Conservation (phyloP, 2,797 vertebrate species). For the Aeoliscus strigatus region DNA sequence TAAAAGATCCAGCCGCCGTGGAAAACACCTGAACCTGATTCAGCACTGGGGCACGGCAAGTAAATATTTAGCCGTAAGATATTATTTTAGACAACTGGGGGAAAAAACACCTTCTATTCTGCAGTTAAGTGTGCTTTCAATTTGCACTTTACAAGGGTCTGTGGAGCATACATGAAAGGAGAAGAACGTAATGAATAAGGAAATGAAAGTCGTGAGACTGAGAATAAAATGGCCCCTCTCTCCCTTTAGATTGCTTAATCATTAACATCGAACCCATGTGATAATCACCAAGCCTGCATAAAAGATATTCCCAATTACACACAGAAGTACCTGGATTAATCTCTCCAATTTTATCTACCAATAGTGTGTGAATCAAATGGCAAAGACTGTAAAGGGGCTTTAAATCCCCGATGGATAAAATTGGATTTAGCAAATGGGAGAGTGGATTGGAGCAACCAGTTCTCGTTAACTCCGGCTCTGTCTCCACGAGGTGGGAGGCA, state of each 20-base stretch:
- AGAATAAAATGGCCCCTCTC: slow-evolving; percentile 46
- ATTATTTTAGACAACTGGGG: slow-evolving; percentile 8
- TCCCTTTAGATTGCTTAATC: slow-evolving; percentile 55
- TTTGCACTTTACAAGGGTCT: slow-evolving; percentile 30
- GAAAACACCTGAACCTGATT: slow-evolving; percentile 31
- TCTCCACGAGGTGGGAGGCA: slow-evolving; percentile 62
- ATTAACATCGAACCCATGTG: slow-evolving; percentile 63
- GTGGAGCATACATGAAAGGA: slow-evolving; percentile 25
- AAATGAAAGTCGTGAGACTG: slow-evolving; percentile 59
- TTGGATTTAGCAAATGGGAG: slow-evolving; percentile 56
- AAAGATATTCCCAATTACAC: slow-evolving; percentile 53
- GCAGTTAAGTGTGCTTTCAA: slow-evolving; percentile 19
- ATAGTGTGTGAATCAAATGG: slow-evolving; percentile 30
- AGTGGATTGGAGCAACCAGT: slow-evolving; percentile 49
- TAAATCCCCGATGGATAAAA: slow-evolving; percentile 57
- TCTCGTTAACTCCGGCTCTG: slow-evolving; percentile 61
- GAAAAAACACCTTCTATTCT: slow-evolving; percentile 3
- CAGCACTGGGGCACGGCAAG: slow-evolving; percentile 36
- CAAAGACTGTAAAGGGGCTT: slow-evolving; percentile 22
- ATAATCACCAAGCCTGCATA: slow-evolving; percentile 55
- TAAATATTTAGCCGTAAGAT: slow-evolving; percentile 46
- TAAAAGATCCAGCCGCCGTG: slow-evolving; percentile 52
- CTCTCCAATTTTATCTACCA: slow-evolving; percentile 27
- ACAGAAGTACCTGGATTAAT: slow-evolving; percentile 38
- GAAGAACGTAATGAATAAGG: slow-evolving; percentile 45